These are phyloP conservation scores for Guaruba guarouba DNA, from an alignment of 2,113 vertebrate species.

Conservation along the genomic window DNA sequence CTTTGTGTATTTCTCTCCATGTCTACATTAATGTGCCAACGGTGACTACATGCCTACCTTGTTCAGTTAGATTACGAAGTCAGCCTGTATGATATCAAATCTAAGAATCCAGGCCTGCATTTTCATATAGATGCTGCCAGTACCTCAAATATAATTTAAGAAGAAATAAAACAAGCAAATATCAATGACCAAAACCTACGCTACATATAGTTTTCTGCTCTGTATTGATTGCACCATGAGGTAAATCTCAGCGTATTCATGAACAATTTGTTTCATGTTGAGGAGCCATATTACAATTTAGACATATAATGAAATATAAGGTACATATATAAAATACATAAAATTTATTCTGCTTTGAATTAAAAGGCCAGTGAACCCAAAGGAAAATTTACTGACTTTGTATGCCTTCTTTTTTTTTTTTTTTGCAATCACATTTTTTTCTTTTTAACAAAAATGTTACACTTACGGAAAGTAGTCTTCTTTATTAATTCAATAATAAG, in stretches of 20 bases:
- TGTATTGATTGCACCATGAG: background rate
- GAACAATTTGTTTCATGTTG: background rate
- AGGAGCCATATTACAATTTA: background rate
- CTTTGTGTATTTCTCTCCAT: background rate
- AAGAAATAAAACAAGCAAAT: background rate
- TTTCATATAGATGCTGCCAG: background rate
- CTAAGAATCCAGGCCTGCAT: background rate
- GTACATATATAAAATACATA: background rate
- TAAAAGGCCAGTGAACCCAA: background rate
- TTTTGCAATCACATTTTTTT: background rate
- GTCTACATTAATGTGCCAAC: background rate
- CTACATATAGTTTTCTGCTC: background rate
- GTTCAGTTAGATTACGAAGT: background rate
- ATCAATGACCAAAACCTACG: background rate
- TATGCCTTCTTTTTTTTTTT: background rate
- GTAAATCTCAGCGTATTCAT: background rate
- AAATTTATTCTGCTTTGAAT: background rate
- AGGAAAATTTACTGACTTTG: background rate
- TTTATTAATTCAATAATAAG: background rate
- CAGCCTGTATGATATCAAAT: background rate
- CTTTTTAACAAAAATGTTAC: background rate
- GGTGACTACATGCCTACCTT: background rate
- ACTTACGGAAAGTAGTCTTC: background rate
- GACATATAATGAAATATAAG: background rate
- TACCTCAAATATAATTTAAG: background rate